phyloP scores from a whole-genome alignment of 2,113 vertebrate genomes.

The Eurystomus gularis region DNA sequence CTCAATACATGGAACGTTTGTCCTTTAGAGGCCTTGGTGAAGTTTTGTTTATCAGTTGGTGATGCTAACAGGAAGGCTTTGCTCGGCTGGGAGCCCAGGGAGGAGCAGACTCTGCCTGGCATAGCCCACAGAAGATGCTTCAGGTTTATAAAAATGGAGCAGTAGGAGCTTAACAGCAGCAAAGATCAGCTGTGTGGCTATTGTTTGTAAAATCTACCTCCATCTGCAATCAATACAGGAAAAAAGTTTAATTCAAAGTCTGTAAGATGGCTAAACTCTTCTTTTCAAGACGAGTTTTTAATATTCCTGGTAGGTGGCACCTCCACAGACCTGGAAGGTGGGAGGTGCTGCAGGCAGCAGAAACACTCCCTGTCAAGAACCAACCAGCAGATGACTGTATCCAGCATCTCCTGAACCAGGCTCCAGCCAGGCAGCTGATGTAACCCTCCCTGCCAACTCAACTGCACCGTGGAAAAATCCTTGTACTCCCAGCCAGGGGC shows the following conservation, averaged over 20 bases:
- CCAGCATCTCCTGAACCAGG: background rate
- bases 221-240: background rate
- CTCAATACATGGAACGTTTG: background rate
- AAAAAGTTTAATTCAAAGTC: background rate
- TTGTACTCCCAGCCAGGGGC: background rate
- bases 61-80: background rate
- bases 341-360: background rate
- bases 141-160: background rate
- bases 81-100: background rate
- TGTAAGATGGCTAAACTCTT: background rate
- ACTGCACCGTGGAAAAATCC: background rate
- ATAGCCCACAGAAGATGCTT: background rate
- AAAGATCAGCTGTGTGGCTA: background rate
- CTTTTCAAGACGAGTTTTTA: background rate
- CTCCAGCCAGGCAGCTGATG: constrained; percentile 1
- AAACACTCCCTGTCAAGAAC: background rate
- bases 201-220: background rate
- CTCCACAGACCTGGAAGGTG: background rate
- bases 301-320: background rate
- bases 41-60: background rate
- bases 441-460: background rate
- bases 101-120: background rate
- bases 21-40: background rate
- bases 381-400: background rate
- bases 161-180: background rate